These are phyloP conservation scores for Peromyscus melanophrys DNA, from an alignment of 2,797 vertebrate genomes.

Conservation along the genomic window DNA sequence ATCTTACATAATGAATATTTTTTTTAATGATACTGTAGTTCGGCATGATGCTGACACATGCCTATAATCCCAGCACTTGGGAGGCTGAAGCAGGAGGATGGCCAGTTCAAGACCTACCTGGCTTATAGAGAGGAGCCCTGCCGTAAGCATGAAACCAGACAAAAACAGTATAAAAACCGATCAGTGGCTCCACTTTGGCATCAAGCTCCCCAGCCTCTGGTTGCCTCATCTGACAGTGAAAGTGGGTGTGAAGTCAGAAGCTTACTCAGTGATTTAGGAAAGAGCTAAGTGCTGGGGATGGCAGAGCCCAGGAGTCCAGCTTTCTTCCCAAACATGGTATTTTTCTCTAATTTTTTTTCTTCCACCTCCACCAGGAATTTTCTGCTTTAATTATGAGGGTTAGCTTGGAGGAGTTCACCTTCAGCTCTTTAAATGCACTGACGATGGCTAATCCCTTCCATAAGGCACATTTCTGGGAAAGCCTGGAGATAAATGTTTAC, in stretches of 20 bases:
- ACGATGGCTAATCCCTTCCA: conserved; percentile 77
- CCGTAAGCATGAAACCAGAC: background rate
- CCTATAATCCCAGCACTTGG: background rate
- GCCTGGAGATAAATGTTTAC: conserved; percentile 80
- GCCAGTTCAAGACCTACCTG: background rate
- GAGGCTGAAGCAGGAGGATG: background rate
- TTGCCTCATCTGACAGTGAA: background rate
- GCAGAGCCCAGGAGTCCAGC: background rate
- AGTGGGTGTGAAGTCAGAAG: background rate
- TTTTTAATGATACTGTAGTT: background rate
- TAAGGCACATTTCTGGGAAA: conserved; percentile 81
- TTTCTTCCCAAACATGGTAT: conserved; percentile 80
- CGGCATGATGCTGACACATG: background rate
- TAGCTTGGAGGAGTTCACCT: conserved; percentile 77
- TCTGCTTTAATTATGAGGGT: conserved; percentile 84
- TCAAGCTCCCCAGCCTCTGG: background rate
- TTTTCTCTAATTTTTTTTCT: conserved; percentile 72
- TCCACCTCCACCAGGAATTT: conserved; percentile 73
- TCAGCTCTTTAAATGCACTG: conserved; percentile 58
- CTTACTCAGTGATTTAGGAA: background rate
- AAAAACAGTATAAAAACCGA: background rate
- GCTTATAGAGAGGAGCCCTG: background rate
- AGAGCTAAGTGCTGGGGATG: conserved; percentile 46
- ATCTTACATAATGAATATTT: background rate
- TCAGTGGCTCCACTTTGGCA: background rate